A percentile compares a stretch with the other conserved stretches of the same genome.
Evolutionary conservation across 2,888 invertebrate genomes (phyloP).

Genomic region (Amphimallon solstitiale): DNA sequence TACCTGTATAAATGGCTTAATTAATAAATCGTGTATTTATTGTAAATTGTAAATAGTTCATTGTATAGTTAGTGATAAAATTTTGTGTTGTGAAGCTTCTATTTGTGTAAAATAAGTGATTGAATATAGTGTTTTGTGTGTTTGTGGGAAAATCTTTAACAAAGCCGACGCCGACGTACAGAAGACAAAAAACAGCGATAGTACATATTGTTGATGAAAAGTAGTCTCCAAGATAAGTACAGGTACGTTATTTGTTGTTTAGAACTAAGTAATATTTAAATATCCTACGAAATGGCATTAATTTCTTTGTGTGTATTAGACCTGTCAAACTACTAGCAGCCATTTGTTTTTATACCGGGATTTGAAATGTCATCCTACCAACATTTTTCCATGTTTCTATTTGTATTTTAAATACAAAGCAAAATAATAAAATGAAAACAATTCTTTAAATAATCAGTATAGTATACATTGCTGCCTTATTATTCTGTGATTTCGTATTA

Average conservation of each 20-base stretch:
- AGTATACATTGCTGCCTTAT: not conserved
- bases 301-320: constrained; percentile 66
- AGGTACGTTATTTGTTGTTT: constrained; percentile 53
- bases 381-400: constrained; percentile 50
- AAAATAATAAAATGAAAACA: constrained; percentile 9
- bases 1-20: constrained; percentile 75
- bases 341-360: constrained; percentile 65
- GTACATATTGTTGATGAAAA: constrained; percentile 61
- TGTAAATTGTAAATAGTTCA: constrained; percentile 79
- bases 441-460: not conserved
- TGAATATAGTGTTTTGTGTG: constrained; percentile 69
- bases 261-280: constrained; percentile 26
- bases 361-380: constrained; percentile 62
- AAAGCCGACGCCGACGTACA: constrained; percentile 69
- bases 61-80: constrained; percentile 80
- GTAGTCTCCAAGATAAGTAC: constrained; percentile 54
- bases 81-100: constrained; percentile 65
- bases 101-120: constrained; percentile 68
- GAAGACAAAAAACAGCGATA: constrained; percentile 65
- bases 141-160: constrained; percentile 69
- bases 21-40: constrained; percentile 70
- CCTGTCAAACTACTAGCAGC: constrained; percentile 68
- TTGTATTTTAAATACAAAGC: constrained; percentile 39
- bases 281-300: constrained; percentile 34
- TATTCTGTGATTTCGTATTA: not conserved